A percentile compares a stretch with the other conserved stretches of the same genome.
Evolutionary conservation across 2,888 invertebrate species (phyloP).

Genomic region (Polyommatus icarus): DNA sequence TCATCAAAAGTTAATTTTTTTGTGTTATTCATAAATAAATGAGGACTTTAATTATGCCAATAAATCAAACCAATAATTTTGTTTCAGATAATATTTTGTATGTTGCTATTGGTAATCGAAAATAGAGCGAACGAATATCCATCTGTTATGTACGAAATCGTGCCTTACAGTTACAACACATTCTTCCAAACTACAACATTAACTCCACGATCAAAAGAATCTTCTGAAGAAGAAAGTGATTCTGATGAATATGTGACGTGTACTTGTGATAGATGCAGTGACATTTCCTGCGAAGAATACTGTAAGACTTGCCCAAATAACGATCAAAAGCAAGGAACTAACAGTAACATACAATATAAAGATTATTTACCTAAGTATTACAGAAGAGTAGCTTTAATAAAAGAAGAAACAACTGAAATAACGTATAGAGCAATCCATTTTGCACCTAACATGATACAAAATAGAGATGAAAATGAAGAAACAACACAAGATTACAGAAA

Average conservation of each 20-base stretch:
- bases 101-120: background rate
- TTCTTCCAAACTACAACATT: conserved; percentile 28
- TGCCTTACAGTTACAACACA: background rate
- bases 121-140: background rate
- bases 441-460: background rate
- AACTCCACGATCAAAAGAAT: conserved; percentile 30
- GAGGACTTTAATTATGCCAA: too few relatives aligned
- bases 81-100: background rate
- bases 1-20: too few relatives aligned
- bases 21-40: too few relatives aligned
- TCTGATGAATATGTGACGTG: conserved; percentile 48
- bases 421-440: background rate
- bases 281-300: conserved; percentile 39
- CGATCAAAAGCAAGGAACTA: too few relatives aligned
- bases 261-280: conserved; percentile 40
- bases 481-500: background rate
- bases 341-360: background rate
- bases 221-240: conserved; percentile 36
- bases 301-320: conserved; percentile 39
- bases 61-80: background rate
- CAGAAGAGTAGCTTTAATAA: background rate
- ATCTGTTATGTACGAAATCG: background rate
- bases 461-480: background rate
- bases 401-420: background rate
- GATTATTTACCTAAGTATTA: background rate